phyloP scores from a whole-genome alignment of 2,113 vertebrate species.

The Pungitius pungitius region DNA sequence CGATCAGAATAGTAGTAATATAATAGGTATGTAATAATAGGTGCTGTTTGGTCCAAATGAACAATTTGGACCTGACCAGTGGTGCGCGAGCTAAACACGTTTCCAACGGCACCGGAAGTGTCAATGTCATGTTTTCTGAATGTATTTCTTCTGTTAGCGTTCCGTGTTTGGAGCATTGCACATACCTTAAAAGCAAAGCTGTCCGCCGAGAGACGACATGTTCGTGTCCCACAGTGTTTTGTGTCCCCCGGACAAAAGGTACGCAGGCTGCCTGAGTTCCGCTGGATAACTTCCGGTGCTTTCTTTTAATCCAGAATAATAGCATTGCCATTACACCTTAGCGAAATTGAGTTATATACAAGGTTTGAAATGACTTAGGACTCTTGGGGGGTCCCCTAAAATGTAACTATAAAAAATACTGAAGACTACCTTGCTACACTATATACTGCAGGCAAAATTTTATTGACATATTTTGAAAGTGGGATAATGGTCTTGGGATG shows the following conservation, averaged over 20 bases:
- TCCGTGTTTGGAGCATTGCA: background rate
- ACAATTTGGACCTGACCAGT: background rate
- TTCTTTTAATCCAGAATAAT: background rate
- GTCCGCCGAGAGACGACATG: background rate
- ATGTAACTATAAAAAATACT: too few species aligned
- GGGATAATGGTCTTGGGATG: too few species aligned
- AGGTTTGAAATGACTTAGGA: too few species aligned
- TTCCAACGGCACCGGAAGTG: background rate
- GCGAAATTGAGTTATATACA: too few species aligned
- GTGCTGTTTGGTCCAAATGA: background rate
- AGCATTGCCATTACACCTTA: background rate
- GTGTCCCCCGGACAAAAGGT: constrained; percentile 30
- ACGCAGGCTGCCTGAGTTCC: constrained; percentile 16
- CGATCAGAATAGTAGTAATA: too few species aligned
- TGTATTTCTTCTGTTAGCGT: too few species aligned
- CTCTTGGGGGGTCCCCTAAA: too few species aligned
- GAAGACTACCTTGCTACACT: too few species aligned
- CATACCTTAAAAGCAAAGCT: background rate
- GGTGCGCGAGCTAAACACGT: background rate
- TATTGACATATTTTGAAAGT: too few species aligned
- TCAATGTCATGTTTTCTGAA: too few species aligned
- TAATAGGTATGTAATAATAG: too few species aligned
- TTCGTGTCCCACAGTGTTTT: constrained; percentile 14
- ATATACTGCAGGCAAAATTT: too few species aligned
- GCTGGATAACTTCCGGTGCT: background rate